A percentile compares a stretch with the other conserved stretches of the same genome.
Evolutionary conservation across 23 tunicate genomes (phyloP).

Genomic region (Styela plicata): DNA sequence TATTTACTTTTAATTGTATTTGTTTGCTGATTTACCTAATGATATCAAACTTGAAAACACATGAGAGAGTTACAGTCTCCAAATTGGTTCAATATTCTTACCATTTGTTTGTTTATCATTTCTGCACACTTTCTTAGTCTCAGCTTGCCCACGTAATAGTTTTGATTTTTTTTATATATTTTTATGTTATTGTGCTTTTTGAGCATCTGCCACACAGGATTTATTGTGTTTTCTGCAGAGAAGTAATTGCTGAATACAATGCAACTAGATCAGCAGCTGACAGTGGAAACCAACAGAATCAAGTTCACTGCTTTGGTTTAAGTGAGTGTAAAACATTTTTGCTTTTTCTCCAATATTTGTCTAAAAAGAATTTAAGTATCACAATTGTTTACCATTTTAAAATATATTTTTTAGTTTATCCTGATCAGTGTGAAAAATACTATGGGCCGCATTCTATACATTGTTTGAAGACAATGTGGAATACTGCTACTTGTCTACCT

Average conservation of each 20-base stretch:
- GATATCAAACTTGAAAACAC: no score
- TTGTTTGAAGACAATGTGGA: constrained; percentile 34
- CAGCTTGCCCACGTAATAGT: no score
- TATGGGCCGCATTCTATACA: constrained; percentile 24
- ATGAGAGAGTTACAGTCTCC: no score
- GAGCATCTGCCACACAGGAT: background rate
- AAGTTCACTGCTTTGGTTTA: background rate
- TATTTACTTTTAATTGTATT: no score
- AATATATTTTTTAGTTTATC: background rate
- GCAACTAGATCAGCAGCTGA: constrained; percentile 15
- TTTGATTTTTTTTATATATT: no score
- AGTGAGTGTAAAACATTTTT: background rate
- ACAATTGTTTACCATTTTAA: background rate
- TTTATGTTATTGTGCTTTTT: no score
- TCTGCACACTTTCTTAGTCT: no score
- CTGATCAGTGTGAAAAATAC: constrained; percentile 4
- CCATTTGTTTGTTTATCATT: no score
- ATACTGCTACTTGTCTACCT: constrained; percentile 20
- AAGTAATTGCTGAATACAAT: constrained; percentile 12
- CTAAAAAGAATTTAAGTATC: no score
- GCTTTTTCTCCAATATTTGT: background rate
- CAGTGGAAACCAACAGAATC: background rate
- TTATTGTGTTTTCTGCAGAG: background rate
- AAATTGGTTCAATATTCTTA: no score
- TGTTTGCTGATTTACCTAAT: no score